Evolutionary conservation across 2,113 vertebrate species (phyloP).

Genomic region (Ceyx melanurus): DNA sequence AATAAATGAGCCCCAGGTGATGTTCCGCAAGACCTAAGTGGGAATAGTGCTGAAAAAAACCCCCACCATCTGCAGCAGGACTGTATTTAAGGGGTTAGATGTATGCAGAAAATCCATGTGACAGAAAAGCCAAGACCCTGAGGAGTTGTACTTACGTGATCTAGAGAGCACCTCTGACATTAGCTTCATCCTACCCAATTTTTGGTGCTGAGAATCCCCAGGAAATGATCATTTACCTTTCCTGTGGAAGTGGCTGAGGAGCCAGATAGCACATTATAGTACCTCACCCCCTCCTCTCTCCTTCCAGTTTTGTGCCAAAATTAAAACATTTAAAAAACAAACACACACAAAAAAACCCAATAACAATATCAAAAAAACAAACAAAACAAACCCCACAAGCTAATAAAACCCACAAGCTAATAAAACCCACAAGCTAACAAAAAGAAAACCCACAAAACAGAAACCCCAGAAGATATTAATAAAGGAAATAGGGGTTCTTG

Average conservation of each 20-base stretch:
- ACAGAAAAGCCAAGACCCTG: neutral
- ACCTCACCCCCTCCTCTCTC: neutral
- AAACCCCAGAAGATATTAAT: neutral
- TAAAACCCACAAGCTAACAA: too few relatives aligned
- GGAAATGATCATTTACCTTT: neutral
- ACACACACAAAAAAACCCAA: too few relatives aligned
- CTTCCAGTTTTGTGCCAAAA: neutral
- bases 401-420: too few relatives aligned
- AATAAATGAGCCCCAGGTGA: constrained; percentile 17
- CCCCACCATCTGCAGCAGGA: neutral
- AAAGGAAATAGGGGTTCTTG: neutral
- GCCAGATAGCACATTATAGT: neutral
- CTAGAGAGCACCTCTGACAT: neutral
- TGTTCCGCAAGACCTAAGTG: neutral
- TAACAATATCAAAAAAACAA: too few relatives aligned
- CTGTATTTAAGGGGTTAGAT: neutral
- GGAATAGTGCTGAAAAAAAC: neutral
- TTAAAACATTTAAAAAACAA: neutral
- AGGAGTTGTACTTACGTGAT: neutral
- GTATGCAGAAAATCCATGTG: neutral
- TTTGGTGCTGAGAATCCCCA: neutral
- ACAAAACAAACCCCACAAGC: too few relatives aligned
- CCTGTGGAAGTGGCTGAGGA: neutral
- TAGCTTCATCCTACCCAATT: neutral
- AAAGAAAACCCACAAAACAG: too few relatives aligned